Evolutionary conservation across 2,888 invertebrate species (phyloP), one percentile per base, ranked within the genome.

Genomic region (Epistrophe eligans): DNA sequence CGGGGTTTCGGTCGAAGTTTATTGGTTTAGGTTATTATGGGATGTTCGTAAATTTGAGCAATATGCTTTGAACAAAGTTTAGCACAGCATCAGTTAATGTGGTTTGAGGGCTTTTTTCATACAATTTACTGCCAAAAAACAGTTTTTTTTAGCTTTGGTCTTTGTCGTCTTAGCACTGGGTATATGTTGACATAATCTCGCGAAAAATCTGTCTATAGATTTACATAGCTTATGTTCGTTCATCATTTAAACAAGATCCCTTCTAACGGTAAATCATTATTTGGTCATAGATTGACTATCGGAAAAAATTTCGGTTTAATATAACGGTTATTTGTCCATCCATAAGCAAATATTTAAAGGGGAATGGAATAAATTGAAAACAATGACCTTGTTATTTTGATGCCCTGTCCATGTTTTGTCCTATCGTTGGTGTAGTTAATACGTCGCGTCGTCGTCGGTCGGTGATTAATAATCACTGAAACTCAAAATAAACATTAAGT

Each of bases 151-250:
- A 17, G 17, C 17, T n/a, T 6, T 32, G 15, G 13, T 66, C 43
- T 7, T 67, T 19, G 32, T 67, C 50, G 45, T 64, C 43, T 43
- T 2, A 28, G 28, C 5, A 28, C 24, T 66, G 32, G 15, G 48
- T 35, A 35, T 67, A 35, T 67, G 66, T 67, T 67, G 66, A 67
- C 50, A 64, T 32, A 45, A 62, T 62, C 28, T 28, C 40, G 43
- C 62, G 62, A 64, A 43, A 28, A 66, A 66, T 67, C 66, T 19
- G 66, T 50, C 17, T 6, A 11, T 32, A 6, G 3, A 35, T 50
- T 38, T 50, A 2, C 9, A 13, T 32, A 50, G 66, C 19, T 50
- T 67, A 50, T 35, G 28, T 35, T 48, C 4, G 10, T 50, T 32
- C 17, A 19, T 32, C 17, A 19, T 32, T 66, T 4, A 28, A 35